Evolutionary conservation across 2,113 vertebrate genomes (phyloP).

Genomic region (Nettapus auritus): DNA sequence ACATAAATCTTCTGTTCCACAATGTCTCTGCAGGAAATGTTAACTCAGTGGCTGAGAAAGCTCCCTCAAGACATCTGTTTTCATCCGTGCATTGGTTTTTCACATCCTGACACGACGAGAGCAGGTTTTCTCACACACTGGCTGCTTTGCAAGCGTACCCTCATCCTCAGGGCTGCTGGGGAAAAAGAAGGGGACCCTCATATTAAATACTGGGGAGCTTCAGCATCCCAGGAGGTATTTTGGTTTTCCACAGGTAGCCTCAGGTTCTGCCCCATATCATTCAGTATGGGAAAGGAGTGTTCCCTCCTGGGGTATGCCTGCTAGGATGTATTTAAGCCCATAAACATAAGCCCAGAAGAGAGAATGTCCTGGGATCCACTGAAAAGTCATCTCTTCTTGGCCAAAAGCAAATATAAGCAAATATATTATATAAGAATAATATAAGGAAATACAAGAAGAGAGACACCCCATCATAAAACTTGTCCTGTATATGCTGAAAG

Average conservation of each 20-base stretch:
- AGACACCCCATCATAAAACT: not conserved
- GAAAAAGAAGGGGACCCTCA: not conserved
- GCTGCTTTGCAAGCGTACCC: no score
- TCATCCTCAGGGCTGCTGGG: no score
- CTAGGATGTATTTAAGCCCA: not conserved
- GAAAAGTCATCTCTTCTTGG: not conserved
- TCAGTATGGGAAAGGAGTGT: not conserved
- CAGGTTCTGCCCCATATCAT: not conserved
- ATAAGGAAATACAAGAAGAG: not conserved
- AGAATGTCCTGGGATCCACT: not conserved
- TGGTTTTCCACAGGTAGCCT: not conserved
- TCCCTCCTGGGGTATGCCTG: not conserved
- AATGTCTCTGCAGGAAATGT: no score
- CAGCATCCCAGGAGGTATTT: not conserved
- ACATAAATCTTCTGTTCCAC: no score
- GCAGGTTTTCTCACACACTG: no score
- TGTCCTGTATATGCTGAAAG: rapidly evolving
- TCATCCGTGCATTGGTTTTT: no score
- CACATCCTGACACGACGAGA: no score
- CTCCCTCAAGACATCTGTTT: no score
- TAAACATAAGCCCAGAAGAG: not conserved
- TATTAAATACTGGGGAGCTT: not conserved
- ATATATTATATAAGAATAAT: not conserved
- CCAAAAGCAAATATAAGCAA: not conserved
- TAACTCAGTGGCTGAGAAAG: no score